phyloP scores from a whole-genome alignment of 2,113 vertebrate species.

The rabbit (Oryctolagus cuniculus) region DNA sequence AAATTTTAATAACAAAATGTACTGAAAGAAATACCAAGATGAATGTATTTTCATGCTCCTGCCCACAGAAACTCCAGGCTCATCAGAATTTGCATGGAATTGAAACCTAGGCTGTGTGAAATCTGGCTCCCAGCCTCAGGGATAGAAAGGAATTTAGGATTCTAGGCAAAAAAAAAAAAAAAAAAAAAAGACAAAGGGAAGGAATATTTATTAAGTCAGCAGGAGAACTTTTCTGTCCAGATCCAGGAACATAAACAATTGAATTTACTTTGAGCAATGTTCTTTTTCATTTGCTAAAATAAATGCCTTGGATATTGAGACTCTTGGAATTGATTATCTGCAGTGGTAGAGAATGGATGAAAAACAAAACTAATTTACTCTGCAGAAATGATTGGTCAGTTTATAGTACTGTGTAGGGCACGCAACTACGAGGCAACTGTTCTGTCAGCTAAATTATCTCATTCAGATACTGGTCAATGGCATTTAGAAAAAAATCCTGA shows the following conservation, averaged over 20 bases:
- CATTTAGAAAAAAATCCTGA: background rate
- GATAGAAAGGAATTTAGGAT: conserved; percentile 76
- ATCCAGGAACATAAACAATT: conserved; percentile 41
- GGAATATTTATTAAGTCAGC: conserved; percentile 63
- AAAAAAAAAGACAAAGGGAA: conserved; percentile 63
- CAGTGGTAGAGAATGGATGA: background rate
- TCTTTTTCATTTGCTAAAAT: conserved; percentile 57
- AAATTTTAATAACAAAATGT: conserved; percentile 72
- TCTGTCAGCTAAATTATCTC: background rate
- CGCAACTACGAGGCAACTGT: background rate
- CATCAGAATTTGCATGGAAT: conserved; percentile 66
- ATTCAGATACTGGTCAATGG: conserved; percentile 25
- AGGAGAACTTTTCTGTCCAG: conserved; percentile 47
- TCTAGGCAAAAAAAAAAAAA: conserved; percentile 48
- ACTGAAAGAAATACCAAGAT: conserved; percentile 60
- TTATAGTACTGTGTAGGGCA: background rate
- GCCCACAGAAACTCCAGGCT: conserved; percentile 47
- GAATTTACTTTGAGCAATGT: background rate
- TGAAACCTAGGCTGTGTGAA: conserved; percentile 66
- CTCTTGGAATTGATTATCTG: conserved; percentile 28
- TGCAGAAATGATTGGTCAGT: conserved; percentile 29
- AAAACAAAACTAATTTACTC: conserved; percentile 56
- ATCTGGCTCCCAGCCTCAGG: conserved; percentile 60
- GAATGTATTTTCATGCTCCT: conserved; percentile 57
- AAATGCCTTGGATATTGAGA: conserved; percentile 40